phyloP scores from a whole-genome alignment of 2,113 vertebrate species.

The Atractosteus spatula region DNA sequence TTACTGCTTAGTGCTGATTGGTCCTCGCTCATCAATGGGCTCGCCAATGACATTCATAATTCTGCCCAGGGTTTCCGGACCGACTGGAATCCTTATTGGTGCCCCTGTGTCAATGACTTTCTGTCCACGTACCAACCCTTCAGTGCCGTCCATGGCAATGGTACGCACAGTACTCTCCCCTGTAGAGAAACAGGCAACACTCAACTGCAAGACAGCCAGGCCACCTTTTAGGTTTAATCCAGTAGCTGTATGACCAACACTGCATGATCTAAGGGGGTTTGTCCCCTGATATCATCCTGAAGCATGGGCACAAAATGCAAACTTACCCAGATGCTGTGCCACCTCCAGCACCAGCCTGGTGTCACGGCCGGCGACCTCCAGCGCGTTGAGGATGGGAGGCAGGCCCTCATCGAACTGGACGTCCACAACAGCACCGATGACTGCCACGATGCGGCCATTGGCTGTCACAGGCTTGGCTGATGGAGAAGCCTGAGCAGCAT shows the following conservation, averaged over 20 bases:
- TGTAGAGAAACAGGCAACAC: conserved; percentile 37
- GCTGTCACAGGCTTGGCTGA: conserved; percentile 56
- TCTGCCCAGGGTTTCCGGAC: conserved; percentile 90
- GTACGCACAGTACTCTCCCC: conserved; percentile 95
- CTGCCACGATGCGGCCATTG: conserved; percentile 85
- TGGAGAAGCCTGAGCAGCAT: conserved; percentile 78
- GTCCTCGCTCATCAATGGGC: conserved; percentile 94
- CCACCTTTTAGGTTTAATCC: background rate
- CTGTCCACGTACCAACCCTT: conserved; percentile 93
- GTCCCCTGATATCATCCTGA: too few relatives aligned
- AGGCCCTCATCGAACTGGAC: conserved; percentile 96
- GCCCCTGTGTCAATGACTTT: conserved; percentile 90
- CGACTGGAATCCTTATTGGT: conserved; percentile 94
- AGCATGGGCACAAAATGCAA: too few relatives aligned
- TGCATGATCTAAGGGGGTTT: too few relatives aligned
- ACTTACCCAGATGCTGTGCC: conserved; percentile 92
- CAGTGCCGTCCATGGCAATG: conserved; percentile 97
- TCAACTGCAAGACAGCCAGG: background rate
- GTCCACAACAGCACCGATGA: conserved; percentile 95
- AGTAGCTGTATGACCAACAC: too few relatives aligned
- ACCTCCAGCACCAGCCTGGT: conserved; percentile 91
- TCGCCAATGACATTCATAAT: conserved; percentile 99
- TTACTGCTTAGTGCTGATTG: conserved; percentile 94
- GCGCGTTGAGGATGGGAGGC: conserved; percentile 91
- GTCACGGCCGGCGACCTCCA: conserved; percentile 87